Percentiles rank a stretch among this genome's conserved stretches.
Conservation (phyloP, 1,140 invertebrate genomes). For the Drepana arcuata region DNA sequence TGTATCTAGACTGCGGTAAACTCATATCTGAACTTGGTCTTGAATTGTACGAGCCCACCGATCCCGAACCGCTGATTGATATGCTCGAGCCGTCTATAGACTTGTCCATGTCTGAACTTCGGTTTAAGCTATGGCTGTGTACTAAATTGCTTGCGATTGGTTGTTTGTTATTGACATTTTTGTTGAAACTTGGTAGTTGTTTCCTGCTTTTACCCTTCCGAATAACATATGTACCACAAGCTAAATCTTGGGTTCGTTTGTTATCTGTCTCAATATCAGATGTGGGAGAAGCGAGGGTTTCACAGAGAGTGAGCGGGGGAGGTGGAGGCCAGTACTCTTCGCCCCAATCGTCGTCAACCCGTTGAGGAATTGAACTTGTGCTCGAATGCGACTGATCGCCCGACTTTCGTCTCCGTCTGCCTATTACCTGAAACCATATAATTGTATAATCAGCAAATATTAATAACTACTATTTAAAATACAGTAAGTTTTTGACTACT, state of each 20-base stretch:
- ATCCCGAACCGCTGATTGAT: conserved; percentile 68
- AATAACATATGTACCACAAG: conserved; percentile 82
- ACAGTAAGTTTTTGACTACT: no score
- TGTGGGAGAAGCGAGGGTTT: conserved; percentile 78
- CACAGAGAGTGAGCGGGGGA: conserved; percentile 73
- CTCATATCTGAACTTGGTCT: conserved; percentile 74
- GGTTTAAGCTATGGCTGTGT: conserved; percentile 55
- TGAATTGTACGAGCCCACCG: conserved; percentile 74
- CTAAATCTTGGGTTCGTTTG: conserved; percentile 72
- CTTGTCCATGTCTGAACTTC: conserved; percentile 59
- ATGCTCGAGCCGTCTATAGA: conserved; percentile 66
- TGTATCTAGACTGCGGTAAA: conserved; percentile 72
- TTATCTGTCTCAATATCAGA: conserved; percentile 75
- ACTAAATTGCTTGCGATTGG: conserved; percentile 55
- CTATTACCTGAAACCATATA: conserved; percentile 70
- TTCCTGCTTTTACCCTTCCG: conserved; percentile 74
- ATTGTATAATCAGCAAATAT: no score
- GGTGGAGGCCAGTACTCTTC: conserved; percentile 79
- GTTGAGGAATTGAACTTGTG: conserved; percentile 74
- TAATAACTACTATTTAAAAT: no score
- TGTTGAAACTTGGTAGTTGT: conserved; percentile 64
- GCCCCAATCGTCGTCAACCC: conserved; percentile 65
- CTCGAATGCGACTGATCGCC: conserved; percentile 73
- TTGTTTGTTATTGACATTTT: conserved; percentile 54
- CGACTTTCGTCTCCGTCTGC: conserved; percentile 73